phyloP scores from a whole-genome alignment of 2,113 vertebrate genomes.

The Colistium nudipinnis region DNA sequence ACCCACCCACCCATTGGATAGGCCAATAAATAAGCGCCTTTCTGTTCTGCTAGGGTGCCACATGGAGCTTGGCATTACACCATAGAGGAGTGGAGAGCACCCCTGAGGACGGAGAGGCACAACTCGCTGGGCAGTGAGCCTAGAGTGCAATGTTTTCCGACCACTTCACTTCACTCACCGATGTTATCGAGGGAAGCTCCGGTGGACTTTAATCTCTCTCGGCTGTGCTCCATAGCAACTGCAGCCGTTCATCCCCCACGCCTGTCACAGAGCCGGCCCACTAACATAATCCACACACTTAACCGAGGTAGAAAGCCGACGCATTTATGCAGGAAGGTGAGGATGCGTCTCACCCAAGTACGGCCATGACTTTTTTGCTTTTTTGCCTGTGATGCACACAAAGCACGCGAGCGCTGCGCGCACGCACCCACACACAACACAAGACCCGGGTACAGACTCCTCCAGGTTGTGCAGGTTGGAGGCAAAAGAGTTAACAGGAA shows the following conservation, averaged over 20 bases:
- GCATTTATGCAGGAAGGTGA: constrained; percentile 12
- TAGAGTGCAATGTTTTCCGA: constrained; percentile 40
- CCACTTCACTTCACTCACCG: constrained; percentile 28
- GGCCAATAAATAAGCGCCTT: constrained; percentile 25
- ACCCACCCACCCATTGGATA: not conserved
- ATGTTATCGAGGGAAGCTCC: constrained; percentile 27
- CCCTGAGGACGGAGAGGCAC: constrained; percentile 45
- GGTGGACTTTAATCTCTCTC: constrained; percentile 37
- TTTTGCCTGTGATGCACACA: not conserved
- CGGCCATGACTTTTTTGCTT: not conserved
- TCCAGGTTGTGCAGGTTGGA: not conserved
- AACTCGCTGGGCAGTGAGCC: constrained; percentile 42
- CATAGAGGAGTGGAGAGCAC: constrained; percentile 19
- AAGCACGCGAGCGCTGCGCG: not conserved
- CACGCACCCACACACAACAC: constrained; percentile 5
- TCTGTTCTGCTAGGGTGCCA: constrained; percentile 32
- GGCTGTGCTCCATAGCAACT: not conserved
- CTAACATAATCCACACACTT: not conserved
- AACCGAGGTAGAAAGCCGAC: not conserved
- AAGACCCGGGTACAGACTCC: not conserved
- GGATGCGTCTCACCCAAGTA: not conserved
- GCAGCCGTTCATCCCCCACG: not conserved
- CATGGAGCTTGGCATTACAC: constrained; percentile 41
- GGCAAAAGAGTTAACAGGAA: not conserved
- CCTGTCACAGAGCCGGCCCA: constrained; percentile 1